Conservation (phyloP, 1,140 invertebrate genomes). For the Calliopsis andreniformis region DNA sequence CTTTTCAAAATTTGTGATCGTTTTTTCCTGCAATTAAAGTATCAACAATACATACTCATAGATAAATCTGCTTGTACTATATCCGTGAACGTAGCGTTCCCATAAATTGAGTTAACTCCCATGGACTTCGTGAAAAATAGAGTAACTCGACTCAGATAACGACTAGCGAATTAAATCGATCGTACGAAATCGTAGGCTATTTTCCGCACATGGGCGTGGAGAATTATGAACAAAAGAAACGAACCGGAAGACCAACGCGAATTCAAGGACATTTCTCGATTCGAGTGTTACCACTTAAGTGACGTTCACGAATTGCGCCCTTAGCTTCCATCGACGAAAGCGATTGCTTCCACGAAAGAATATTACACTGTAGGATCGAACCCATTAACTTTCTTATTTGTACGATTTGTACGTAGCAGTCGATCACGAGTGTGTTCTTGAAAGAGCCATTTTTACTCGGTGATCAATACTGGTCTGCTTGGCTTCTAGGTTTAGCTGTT, state of each 20-base stretch:
- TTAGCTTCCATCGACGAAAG: slow-evolving; percentile 15
- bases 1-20: too few species aligned
- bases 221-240: background rate
- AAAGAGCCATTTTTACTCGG: slow-evolving; percentile 40
- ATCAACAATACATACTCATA: too few species aligned
- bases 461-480: slow-evolving; percentile 10
- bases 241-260: background rate
- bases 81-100: background rate
- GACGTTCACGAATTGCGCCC: slow-evolving; percentile 18
- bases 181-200: background rate
- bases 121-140: background rate
- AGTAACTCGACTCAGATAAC: background rate
- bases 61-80: too few species aligned
- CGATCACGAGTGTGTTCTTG: slow-evolving; percentile 35
- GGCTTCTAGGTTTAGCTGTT: slow-evolving; percentile 8
- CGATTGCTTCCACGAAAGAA: slow-evolving; percentile 21
- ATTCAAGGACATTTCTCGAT: background rate
- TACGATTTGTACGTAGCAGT: slow-evolving; percentile 30
- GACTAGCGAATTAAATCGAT: slow-evolving; percentile 24
- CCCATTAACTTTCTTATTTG: slow-evolving; percentile 43
- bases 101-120: background rate
- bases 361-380: slow-evolving; percentile 29
- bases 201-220: background rate
- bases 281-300: background rate
- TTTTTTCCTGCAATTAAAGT: too few species aligned